phyloP scores from a whole-genome alignment of 37 sponge, comb jelly and placozoan species.

The Aplysina aerophoba region DNA sequence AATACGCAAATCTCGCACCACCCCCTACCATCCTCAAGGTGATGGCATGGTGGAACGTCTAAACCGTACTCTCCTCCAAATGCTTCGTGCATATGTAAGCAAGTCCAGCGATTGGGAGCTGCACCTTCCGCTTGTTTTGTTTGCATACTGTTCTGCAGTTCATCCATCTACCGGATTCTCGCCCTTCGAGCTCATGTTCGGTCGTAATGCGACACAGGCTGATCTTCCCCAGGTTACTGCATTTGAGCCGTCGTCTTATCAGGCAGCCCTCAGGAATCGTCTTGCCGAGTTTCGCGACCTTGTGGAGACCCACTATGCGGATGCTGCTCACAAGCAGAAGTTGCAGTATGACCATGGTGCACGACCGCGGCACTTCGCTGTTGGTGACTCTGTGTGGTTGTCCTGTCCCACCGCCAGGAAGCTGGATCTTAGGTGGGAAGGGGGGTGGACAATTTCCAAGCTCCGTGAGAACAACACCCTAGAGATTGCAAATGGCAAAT shows the following conservation, averaged over 20 bases:
- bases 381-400: constrained; percentile 65
- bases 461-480: background rate
- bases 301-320: constrained; percentile 35
- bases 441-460: too few species aligned
- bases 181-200: too few species aligned
- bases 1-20: background rate
- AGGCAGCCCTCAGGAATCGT: too few species aligned
- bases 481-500: background rate
- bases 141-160: constrained; percentile 49
- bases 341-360: constrained; percentile 26
- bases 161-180: constrained; percentile 21
- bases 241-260: too few species aligned
- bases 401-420: constrained; percentile 67
- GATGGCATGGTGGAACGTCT: constrained; percentile 73
- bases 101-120: constrained; percentile 60
- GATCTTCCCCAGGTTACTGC: background rate
- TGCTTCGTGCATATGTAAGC: constrained; percentile 49
- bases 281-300: constrained; percentile 50
- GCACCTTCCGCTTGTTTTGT: constrained; percentile 55
- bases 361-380: background rate
- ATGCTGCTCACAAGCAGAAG: constrained; percentile 40
- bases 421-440: constrained; percentile 71
- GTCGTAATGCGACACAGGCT: too few species aligned
- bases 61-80: constrained; percentile 54
- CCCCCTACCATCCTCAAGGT: too few species aligned